Conservation (phyloP, 2,797 vertebrate genomes). For the Anguilla pacifica region DNA sequence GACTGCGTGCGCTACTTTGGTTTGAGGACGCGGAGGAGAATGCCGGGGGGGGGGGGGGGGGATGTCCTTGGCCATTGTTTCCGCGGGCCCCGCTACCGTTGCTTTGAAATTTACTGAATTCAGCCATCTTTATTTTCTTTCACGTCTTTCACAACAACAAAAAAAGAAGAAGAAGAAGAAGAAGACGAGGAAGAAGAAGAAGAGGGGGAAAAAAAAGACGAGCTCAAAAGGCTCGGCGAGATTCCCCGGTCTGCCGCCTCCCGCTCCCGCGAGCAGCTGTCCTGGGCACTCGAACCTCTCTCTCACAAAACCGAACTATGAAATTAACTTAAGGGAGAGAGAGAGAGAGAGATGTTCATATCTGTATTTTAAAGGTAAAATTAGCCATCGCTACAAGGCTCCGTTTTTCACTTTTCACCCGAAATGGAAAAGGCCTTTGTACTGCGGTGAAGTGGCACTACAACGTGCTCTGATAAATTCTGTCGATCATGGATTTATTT, state of each 20-base stretch:
- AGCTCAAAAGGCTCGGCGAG: background rate
- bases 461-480: background rate
- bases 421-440: background rate
- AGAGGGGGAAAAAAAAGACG: background rate
- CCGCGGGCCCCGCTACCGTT: background rate
- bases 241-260: background rate
- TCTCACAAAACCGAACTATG: background rate
- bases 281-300: background rate
- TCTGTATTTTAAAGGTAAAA: background rate
- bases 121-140: background rate
- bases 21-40: background rate
- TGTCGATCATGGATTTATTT: background rate
- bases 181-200: too few species aligned
- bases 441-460: background rate
- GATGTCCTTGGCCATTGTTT: constrained; percentile 9
- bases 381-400: background rate
- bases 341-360: background rate
- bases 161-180: too few species aligned
- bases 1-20: background rate
- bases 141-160: too few species aligned
- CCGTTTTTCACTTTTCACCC: background rate
- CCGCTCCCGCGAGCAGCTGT: background rate
- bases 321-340: background rate
- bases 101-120: constrained; percentile 7
- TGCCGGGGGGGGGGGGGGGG: background rate